These are phyloP conservation scores for Ophion ventricosus DNA, from an alignment of 2,888 invertebrate species.

Conservation along the genomic window DNA sequence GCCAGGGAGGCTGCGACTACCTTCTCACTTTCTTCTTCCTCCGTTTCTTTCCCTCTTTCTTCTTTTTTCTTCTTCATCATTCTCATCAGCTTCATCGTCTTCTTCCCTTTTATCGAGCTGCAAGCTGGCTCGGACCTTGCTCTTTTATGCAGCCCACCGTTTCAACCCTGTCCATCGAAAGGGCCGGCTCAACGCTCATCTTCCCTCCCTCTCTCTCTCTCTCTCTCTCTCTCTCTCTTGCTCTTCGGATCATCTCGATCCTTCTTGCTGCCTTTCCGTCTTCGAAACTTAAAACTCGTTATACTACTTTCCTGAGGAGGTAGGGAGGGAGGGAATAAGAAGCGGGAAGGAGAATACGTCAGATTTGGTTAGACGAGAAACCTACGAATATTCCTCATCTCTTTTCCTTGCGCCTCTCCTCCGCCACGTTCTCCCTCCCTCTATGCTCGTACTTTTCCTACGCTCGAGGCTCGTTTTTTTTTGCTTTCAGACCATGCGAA, in stretches of 20 bases:
- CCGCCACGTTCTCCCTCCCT: neutral
- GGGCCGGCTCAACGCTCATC: conserved; percentile 20
- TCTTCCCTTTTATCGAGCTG: conserved; percentile 25
- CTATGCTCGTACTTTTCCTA: neutral
- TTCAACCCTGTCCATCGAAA: conserved; percentile 12
- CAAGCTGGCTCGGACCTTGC: conserved; percentile 47
- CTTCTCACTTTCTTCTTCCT: conserved; percentile 26
- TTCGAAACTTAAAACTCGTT: conserved; percentile 45
- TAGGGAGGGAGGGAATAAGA: neutral
- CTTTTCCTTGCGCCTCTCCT: neutral
- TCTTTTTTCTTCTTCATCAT: conserved; percentile 13
- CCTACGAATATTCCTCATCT: neutral
- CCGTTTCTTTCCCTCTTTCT: conserved; percentile 28
- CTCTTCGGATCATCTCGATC: neutral
- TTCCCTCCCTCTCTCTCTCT: conserved; percentile 3
- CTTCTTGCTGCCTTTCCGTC: neutral
- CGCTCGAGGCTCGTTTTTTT: neutral
- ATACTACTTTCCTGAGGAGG: conserved; percentile 11
- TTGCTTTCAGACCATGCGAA: neutral
- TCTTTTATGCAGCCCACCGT: conserved; percentile 24
- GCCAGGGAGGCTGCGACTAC: conserved; percentile 33
- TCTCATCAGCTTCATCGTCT: conserved; percentile 18
- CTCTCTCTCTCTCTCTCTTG: neutral
- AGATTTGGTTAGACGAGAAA: neutral
- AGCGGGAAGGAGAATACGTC: neutral